Conservation (phyloP, 2,797 vertebrate genomes). For the Microchirus variegatus region DNA sequence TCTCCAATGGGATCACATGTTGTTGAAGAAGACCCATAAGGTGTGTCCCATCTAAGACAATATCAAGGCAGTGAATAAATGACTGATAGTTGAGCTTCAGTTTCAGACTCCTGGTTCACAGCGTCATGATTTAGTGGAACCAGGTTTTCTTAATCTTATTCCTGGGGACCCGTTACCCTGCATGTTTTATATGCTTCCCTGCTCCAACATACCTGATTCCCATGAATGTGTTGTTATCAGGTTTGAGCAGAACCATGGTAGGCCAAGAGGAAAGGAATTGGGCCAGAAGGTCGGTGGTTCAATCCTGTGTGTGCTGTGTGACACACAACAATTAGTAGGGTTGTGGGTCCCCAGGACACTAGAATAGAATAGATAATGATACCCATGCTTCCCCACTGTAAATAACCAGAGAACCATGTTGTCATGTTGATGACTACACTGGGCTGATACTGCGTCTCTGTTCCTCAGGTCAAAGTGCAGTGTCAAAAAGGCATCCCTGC, state of each 20-base stretch:
- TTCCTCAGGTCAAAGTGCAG: slow-evolving; percentile 84
- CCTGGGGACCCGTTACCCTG: no score
- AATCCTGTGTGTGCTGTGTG: no score
- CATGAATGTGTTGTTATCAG: no score
- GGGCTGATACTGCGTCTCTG: slow-evolving; percentile 16
- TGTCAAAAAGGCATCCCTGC: slow-evolving; percentile 91
- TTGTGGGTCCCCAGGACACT: no score
- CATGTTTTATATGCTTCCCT: no score
- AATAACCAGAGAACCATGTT: not conserved
- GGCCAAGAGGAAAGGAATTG: no score
- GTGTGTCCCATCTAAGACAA: slow-evolving; percentile 65
- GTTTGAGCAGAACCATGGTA: no score
- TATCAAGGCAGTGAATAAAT: not conserved
- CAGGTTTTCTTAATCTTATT: no score
- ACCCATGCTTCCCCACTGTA: not conserved
- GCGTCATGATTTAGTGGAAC: not conserved
- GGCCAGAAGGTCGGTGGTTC: no score
- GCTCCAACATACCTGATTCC: no score
- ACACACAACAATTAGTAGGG: no score
- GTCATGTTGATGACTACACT: not conserved
- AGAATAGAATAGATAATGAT: no score
- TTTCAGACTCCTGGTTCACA: not conserved
- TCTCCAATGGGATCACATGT: slow-evolving; percentile 84
- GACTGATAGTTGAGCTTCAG: not conserved
- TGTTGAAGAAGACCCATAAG: slow-evolving; percentile 84